Percentiles rank a stretch among this genome's conserved stretches.
Conservation (phyloP, 2,113 vertebrate genomes). For the Fulmarus glacialis region DNA sequence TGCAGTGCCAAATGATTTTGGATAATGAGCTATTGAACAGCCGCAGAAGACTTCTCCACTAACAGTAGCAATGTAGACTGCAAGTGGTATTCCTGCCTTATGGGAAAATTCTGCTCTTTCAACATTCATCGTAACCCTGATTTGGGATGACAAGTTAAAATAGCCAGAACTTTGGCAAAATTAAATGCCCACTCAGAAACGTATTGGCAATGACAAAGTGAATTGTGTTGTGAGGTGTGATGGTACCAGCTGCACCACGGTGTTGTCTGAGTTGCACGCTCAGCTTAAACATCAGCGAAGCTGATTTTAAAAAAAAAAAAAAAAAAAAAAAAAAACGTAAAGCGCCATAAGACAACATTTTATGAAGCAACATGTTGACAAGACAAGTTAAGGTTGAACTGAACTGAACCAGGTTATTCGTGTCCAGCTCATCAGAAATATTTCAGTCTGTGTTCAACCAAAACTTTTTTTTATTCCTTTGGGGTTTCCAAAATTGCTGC, state of each 20-base stretch:
- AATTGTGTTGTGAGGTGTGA: background rate
- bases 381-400: background rate
- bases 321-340: too few relatives aligned
- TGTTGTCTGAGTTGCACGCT: background rate
- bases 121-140: background rate
- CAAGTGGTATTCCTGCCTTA: background rate
- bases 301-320: too few relatives aligned
- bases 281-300: background rate
- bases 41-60: background rate
- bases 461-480: background rate
- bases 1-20: background rate
- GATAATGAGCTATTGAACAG: slow-evolving; percentile 54
- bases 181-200: background rate
- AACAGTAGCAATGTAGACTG: slow-evolving; percentile 8
- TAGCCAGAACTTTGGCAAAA: background rate
- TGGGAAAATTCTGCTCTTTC: background rate
- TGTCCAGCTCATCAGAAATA: background rate
- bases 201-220: background rate
- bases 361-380: background rate
- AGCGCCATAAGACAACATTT: too few relatives aligned
- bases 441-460: background rate
- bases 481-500: background rate
- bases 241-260: background rate
- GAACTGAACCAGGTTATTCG: background rate
- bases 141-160: background rate